Base-by-base conservation (phyloP, 2,113 vertebrate species). In the Spermophilus dauricus region DNA sequence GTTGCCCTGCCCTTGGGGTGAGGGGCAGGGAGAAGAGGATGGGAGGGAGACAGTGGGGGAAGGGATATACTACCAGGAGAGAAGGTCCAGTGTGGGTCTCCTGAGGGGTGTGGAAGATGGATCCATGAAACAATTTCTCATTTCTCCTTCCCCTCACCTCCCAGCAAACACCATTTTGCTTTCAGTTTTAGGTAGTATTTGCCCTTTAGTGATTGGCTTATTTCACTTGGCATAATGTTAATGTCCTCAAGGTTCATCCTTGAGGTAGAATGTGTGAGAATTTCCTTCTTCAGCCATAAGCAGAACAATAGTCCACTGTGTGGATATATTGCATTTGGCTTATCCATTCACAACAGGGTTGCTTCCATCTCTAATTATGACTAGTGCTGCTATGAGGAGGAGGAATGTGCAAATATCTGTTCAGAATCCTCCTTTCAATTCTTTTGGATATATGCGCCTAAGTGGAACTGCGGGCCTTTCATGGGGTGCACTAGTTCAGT, bases 161-260 rank as follows among this genome's bases (percentile, higher is more conserved):
- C 48, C 61, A 34, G 4, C 10, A 69, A 39, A 61, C 8, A 26
- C 22, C 45, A 8, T 2, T 24, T 32, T 4, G 45, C 11, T 63
- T 86, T n/a, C 20, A 30, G 67, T 56, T 30, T 87, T 34, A 39
- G 1, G 80, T 16, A 12, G 22, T 20, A 14, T 70, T 85, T 69
- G 86, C 73, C 45, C 84, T 56, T 89, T 86, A 17, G 37, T 78
- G 75, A 61, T 80, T 91, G 45, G 58, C 51, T 75, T 96, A 17
- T 48, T 30, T 48, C 34, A 30, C 73, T 80, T 63, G 39, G 48
- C 63, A 48, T 37, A 48, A 69, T 56, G 81, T 45, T 45, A 48
- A 81, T 56, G 81, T 45, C 45, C 53, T 63, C 45, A 51, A n/a
- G 1, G 3, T 72, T 92, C 34, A n/a, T 30, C 26, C 37, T 5